Base-by-base conservation (phyloP, 2,888 invertebrate genomes). In the Glyphotaelius pellucidus region DNA sequence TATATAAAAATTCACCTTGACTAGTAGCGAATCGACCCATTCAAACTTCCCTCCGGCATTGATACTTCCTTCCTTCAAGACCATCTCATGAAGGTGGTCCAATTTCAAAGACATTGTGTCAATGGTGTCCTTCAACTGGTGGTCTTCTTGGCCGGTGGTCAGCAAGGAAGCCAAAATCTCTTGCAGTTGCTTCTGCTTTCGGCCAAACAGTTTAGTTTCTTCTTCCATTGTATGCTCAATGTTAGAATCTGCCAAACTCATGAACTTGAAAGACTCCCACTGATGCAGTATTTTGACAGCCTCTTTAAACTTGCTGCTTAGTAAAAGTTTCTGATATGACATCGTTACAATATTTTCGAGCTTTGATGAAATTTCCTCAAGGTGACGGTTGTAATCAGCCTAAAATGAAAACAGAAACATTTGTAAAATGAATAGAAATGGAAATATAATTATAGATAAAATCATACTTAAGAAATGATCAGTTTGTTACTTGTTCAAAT, bases 21-120 rank as follows among this genome's bases (percentile, higher is more conserved):
- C 98, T 90, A 99, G 96, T 93, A 98, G 95, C 25, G 98, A 98
- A 95, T 99, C 98, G 30, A 99, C 97, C 98, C 99, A 99, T 95
- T 99, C 98, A 94, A 99, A 99, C 95, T 98, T 98, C 9, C 99
- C 99, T n/a, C 98, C 98, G 0, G 97, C 97, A 94, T 97, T 98
- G 3, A 98, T 95, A 14, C 97, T 97, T 67, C 96, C 96, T 7
- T 97, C 96, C 85, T 96, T 95, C 85, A 95, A 94, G 0, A 97
- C 96, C 94, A 95, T 95, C 0, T 93, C 93, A 94, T 94, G 7
- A 15, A 91, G 1, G 89, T 80, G 2, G 35, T 67, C 35, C 92
- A 90, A 89, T 81, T 47, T 91, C 5, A 32, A 38, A 86, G 83
- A 80, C 87, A 93, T 89, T n/a, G 52, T 52, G 9, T 42, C 35